Conservation (phyloP, 2,797 vertebrate genomes). For the Calcarius lapponicus region DNA sequence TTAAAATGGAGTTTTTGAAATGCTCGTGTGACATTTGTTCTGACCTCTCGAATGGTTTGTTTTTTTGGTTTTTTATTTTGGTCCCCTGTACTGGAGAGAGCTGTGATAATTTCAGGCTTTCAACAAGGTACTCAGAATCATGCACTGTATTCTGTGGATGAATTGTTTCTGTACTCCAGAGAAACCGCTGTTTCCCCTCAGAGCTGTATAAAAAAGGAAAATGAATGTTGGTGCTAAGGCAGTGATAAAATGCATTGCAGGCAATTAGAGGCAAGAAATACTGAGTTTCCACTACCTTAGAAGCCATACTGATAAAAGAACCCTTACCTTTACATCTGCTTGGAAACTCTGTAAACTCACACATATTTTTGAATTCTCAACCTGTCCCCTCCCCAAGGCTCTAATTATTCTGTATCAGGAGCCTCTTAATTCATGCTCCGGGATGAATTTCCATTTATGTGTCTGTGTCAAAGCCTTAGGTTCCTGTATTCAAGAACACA, state of each 20-base stretch:
- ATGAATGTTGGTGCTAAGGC: neutral
- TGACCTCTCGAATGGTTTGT: neutral
- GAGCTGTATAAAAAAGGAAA: neutral
- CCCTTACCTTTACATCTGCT: neutral
- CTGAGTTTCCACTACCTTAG: neutral
- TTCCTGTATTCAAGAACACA: neutral
- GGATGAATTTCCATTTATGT: neutral
- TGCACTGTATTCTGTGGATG: neutral
- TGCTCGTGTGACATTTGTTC: fast-evolving
- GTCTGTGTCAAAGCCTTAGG: neutral
- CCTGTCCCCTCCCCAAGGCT: neutral
- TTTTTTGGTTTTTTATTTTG: no score
- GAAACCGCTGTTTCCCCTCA: neutral
- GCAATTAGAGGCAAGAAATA: neutral
- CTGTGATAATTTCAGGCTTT: neutral
- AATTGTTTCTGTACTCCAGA: neutral
- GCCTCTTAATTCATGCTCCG: neutral
- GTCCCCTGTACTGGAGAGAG: neutral
- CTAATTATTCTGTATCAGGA: neutral
- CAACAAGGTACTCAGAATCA: neutral
- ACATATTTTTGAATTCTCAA: neutral
- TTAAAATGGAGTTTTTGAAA: neutral
- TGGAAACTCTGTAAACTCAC: neutral
- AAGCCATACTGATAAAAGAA: neutral
- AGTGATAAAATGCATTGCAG: neutral